Percentiles rank a stretch among this genome's conserved stretches.
phyloP scores from a whole-genome alignment of 2,888 invertebrate genomes.

The Phytoseiulus persimilis region DNA sequence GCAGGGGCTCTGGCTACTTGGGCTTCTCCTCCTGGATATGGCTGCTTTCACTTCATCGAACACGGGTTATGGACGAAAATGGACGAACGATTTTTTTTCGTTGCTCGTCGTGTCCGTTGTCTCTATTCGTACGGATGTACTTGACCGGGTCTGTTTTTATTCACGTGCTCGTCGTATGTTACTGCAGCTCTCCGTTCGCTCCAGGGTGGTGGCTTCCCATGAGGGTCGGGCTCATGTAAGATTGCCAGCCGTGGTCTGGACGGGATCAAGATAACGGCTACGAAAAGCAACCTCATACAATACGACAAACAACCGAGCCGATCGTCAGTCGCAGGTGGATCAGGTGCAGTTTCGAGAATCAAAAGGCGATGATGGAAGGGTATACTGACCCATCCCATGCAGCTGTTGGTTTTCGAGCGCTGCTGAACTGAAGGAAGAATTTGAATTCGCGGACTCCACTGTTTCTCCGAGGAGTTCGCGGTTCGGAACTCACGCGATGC shows the following conservation, averaged over 20 bases:
- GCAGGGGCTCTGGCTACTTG: background rate
- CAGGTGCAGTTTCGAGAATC: background rate
- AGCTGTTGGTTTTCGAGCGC: background rate
- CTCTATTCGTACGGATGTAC: background rate
- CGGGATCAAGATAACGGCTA: background rate
- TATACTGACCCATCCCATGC: background rate
- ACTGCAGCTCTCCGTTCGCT: background rate
- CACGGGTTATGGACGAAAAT: background rate
- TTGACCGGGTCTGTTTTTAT: background rate
- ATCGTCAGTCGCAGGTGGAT: background rate
- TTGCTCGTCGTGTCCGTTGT: background rate
- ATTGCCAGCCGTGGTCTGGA: background rate
- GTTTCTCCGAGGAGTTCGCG: no score
- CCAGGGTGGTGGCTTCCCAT: background rate
- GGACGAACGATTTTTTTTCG: background rate
- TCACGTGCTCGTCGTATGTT: background rate
- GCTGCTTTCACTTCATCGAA: background rate
- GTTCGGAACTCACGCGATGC: no score
- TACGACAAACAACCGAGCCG: background rate
- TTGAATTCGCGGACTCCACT: no score
- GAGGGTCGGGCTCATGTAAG: background rate
- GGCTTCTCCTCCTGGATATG: background rate
- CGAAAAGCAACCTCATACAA: background rate
- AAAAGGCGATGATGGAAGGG: background rate
- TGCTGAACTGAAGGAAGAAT: no score